Evolutionary conservation across 2,888 invertebrate genomes (phyloP), one percentile per base, ranked within the genome.

Genomic region (Amphiduros pacificus): DNA sequence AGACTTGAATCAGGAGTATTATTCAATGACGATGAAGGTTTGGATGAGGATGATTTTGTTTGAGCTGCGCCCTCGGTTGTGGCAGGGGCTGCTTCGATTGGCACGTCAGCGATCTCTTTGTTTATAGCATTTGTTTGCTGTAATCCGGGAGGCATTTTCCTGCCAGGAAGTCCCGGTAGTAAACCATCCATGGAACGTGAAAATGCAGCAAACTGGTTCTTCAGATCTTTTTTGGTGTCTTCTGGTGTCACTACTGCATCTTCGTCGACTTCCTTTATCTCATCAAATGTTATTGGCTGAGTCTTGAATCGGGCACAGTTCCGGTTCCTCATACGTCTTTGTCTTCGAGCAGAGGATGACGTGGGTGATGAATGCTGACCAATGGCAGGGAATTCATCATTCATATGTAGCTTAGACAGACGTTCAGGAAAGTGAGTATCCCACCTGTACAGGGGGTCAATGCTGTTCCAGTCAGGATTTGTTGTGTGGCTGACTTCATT

Each of bases 261-360:
- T 75, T 89, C 89, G 72, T 89, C 89, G 22, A 90, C 89, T 83
- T 90, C 90, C 87, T 89, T 83, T 70, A 90, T 90, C 84, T 90
- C 90, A 44, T 89, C 88, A 80, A 90, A 90, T 50, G 90, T 90
- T 68, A 90, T 88, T 1, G 90, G 90, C 78, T 88, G 88, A 36
- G 90, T 90, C 71, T 88, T 86, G 75, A 87, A 88, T 52, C 89
- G 83, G 2, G 81, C 71, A 69, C 83, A 66, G 44, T 79, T 77
- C 49, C 84, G 83, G 48, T 79, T 77, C 51, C 84, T 83, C 70
- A 85, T 87, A 50, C 83, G 71, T 26, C 52, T 52, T 9, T 41
- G 24, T 14, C 59, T 50, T 6, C 61, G 51, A n/a, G 49, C 51
- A 20, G 24, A 24, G 27, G 31, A 26, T 6, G 60, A 6, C 9